Evolutionary conservation across 2,888 invertebrate genomes (phyloP), one percentile per base, ranked within the genome.

Genomic region (Fissipunctia ypsillon): DNA sequence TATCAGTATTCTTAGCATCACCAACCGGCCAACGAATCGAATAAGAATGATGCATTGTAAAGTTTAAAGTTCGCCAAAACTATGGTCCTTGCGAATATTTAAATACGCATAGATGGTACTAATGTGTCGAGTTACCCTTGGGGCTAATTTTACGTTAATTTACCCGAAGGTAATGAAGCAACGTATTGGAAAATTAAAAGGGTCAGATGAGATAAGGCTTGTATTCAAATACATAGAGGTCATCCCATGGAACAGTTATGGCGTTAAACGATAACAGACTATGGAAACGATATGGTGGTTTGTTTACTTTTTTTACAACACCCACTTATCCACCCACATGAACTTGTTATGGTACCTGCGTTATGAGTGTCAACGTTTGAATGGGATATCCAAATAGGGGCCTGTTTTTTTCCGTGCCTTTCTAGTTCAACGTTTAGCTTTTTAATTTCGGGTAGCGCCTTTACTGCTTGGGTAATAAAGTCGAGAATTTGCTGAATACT

Each of bases 41-140:
- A 95, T 94, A 90, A 89, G 90, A 94, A 95, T 93, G 90, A 93
- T 85, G 90, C 89, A 93, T 93, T 94, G 93, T 93, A 88, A 81
- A 91, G 90, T 90, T 88, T 88, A 87, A 89, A 90, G 92, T 89
- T 91, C 92, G 94, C 93, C 93, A 93, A 93, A 94, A 90, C 85
- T 91, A 92, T 91, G 89, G 91, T 78, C 83, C 80, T 85, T 88
- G 87, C 84, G 85, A 89, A 88, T 90, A 88, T 90, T 90, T 87
- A 88, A 91, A 90, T 89, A 87, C 84, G 85, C 73, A 77, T 83
- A 76, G 83, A 76, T 69, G 76, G 69, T 80, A 71, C 48, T 72
- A 89, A 89, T 89, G 90, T 90, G 85, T 85, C 78, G 89, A 83
- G 86, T 81, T 70, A 75, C 74, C 78, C 70, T 78, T 81, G 83